Evolutionary conservation across 2,797 vertebrate genomes (phyloP).

Genomic region (Uromys caudimaculatus): DNA sequence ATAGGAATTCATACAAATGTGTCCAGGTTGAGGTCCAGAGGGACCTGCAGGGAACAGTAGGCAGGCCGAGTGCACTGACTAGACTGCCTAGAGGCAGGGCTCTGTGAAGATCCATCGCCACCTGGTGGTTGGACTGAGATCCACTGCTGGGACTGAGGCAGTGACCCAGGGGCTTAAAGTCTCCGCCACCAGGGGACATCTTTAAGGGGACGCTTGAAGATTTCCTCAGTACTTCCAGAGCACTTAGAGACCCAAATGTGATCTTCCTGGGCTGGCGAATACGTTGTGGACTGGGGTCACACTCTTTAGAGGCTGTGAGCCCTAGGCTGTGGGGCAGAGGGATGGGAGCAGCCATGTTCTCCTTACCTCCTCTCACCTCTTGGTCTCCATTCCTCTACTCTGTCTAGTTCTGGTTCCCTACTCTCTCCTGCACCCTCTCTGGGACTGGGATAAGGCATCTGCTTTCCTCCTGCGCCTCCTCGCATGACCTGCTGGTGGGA

Average conservation of each 20-base stretch:
- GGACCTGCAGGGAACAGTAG: background rate
- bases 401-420: background rate
- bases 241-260: background rate
- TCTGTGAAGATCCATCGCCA: constrained; percentile 83
- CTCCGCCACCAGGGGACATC: background rate
- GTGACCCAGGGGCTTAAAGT: constrained; percentile 18
- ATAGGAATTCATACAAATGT: background rate
- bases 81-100: background rate
- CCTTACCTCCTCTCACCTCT: background rate
- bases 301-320: background rate
- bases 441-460: background rate
- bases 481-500: background rate
- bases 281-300: background rate
- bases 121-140: constrained; percentile 84
- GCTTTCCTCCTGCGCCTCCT: background rate
- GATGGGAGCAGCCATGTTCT: background rate
- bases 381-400: background rate
- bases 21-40: background rate
- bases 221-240: background rate
- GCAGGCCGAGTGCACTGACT: background rate
- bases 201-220: constrained; percentile 11
- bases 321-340: background rate
- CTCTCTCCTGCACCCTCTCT: background rate
- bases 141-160: constrained; percentile 33
- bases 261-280: background rate